These are phyloP conservation scores for Hyppa rectilinea DNA, from an alignment of 2,888 invertebrate genomes.

Conservation along the genomic window DNA sequence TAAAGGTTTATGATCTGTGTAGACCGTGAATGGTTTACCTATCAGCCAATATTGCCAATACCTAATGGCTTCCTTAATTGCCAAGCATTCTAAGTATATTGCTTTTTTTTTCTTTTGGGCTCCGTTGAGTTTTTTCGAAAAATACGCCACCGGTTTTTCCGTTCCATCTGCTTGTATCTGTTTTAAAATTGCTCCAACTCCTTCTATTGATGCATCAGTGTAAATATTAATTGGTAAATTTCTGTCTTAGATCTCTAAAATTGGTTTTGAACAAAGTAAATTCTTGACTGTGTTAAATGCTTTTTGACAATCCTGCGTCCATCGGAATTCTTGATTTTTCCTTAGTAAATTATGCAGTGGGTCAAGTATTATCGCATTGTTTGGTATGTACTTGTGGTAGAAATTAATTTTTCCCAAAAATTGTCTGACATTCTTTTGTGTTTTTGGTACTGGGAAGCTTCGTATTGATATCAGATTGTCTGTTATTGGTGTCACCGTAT, in stretches of 20 bases:
- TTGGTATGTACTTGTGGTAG: slow-evolving; percentile 54
- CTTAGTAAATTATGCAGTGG: slow-evolving; percentile 38
- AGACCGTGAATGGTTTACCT: background rate
- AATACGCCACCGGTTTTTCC: background rate
- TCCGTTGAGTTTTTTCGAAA: background rate
- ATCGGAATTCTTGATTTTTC: background rate
- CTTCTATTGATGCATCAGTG: background rate
- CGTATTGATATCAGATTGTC: slow-evolving; percentile 27
- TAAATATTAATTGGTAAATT: background rate
- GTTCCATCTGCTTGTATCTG: background rate
- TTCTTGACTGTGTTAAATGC: background rate
- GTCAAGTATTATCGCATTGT: slow-evolving; percentile 57
- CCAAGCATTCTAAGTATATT: background rate
- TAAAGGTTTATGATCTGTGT: background rate
- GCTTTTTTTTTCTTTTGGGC: background rate
- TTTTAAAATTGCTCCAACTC: background rate
- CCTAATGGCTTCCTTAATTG: background rate
- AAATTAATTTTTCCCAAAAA: slow-evolving; percentile 54
- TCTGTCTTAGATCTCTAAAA: background rate
- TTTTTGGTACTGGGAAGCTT: slow-evolving; percentile 31
- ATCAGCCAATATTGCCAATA: slow-evolving; percentile 1
- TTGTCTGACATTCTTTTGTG: slow-evolving; percentile 59
- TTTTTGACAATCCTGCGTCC: background rate
- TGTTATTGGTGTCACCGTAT: slow-evolving; percentile 18
- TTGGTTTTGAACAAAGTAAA: background rate